Percentiles rank a stretch among this genome's conserved stretches.
Conservation (phyloP, 2,113 vertebrate genomes). For the Marcusenius ussheri region DNA sequence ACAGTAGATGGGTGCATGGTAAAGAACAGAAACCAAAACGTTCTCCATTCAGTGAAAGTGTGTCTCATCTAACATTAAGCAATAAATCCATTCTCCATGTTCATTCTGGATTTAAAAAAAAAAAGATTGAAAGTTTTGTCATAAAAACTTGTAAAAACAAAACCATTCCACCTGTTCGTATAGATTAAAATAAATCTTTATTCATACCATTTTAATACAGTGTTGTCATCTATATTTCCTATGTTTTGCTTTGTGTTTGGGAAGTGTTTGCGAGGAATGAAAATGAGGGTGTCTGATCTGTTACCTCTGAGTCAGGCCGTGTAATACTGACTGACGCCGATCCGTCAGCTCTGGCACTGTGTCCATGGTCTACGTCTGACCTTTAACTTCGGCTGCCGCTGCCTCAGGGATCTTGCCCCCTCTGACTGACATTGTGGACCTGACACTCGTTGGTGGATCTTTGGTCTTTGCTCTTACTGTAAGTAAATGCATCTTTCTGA, state of each 20-base stretch:
- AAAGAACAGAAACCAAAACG: constrained; percentile 89
- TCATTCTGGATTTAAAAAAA: constrained; percentile 70
- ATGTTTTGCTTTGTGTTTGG: not conserved
- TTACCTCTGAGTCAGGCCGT: not conserved
- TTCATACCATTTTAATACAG: constrained; percentile 76
- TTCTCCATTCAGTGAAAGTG: constrained; percentile 80
- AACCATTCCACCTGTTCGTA: constrained; percentile 71
- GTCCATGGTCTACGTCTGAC: not conserved
- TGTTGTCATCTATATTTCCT: constrained; percentile 49
- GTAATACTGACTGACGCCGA: not conserved
- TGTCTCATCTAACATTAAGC: constrained; percentile 94
- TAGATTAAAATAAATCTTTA: constrained; percentile 76
- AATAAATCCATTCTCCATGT: constrained; percentile 83
- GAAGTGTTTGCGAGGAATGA: not conserved
- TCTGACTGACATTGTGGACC: not conserved
- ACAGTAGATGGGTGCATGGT: constrained; percentile 93
- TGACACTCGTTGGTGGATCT: not conserved
- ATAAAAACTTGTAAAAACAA: constrained; percentile 77
- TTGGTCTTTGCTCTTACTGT: not conserved
- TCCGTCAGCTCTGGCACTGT: not conserved
- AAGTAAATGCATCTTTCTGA: not conserved
- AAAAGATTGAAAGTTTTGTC: constrained; percentile 88
- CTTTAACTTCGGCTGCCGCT: not conserved
- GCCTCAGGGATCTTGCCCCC: not conserved
- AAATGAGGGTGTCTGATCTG: not conserved